Percentiles rank a stretch among this genome's conserved stretches.
phyloP scores from a whole-genome alignment of 2,888 invertebrate genomes.

The Timema cristinae region DNA sequence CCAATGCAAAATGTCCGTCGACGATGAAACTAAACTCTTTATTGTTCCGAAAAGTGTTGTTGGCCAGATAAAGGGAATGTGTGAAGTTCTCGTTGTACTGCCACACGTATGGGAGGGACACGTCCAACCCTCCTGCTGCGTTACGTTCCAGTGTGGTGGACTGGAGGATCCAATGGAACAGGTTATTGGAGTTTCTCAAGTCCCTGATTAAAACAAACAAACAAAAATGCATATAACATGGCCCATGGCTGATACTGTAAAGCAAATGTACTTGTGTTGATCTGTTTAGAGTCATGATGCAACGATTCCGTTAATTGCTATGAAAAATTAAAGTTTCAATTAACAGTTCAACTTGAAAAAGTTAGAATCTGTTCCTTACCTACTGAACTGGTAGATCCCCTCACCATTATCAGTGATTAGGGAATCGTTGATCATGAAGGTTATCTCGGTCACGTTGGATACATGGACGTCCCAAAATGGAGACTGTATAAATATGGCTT shows the following conservation, averaged over 20 bases:
- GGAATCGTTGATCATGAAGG: conserved; percentile 81
- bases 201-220: conserved; percentile 56
- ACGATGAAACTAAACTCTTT: conserved; percentile 76
- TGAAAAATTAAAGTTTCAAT: conserved; percentile 19
- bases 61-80: conserved; percentile 81
- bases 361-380: conserved; percentile 37
- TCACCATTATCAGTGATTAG: conserved; percentile 81
- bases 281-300: not conserved
- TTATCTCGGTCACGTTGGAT: conserved; percentile 86
- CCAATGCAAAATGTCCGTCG: conserved; percentile 89
- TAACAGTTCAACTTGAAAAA: no score
- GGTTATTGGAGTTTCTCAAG: conserved; percentile 91
- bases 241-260: no score
- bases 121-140: conserved; percentile 77
- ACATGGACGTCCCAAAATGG: conserved; percentile 82
- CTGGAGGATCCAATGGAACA: conserved; percentile 91
- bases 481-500: conserved; percentile 77
- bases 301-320: conserved; percentile 37
- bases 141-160: conserved; percentile 85
- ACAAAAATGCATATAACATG: not conserved
- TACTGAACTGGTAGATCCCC: conserved; percentile 83
- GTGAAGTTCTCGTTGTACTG: conserved; percentile 92
- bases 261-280: no score
- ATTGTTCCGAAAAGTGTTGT: conserved; percentile 85
- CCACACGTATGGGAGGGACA: conserved; percentile 91